Percentiles rank a stretch among this genome's conserved stretches.
Evolutionary conservation across 1,140 invertebrate species (phyloP).

Genomic region (Penaeus vannamei): DNA sequence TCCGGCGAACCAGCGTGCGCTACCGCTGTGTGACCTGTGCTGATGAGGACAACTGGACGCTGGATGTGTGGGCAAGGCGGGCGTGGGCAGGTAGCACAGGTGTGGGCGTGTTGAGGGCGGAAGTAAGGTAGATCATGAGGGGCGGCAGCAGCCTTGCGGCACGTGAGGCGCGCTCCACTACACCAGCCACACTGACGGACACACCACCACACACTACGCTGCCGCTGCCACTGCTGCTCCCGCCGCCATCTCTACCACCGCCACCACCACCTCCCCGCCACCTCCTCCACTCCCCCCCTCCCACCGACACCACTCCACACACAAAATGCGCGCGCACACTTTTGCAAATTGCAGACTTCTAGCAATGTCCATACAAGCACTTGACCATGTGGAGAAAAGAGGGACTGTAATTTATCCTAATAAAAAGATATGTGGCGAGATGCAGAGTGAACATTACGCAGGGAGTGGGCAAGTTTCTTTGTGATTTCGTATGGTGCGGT

Average conservation of each 20-base stretch:
- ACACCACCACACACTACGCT: conserved; percentile 25
- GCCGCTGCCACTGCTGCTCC: conserved; percentile 23
- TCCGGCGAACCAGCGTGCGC: background rate
- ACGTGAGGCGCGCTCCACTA: conserved; percentile 47
- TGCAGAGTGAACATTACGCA: too few species aligned
- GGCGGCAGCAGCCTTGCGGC: conserved; percentile 37
- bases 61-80: conserved; percentile 21
- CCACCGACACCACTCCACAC: conserved; percentile 3
- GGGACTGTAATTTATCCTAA: too few species aligned
- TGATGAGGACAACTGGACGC: background rate
- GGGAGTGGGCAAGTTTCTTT: too few species aligned
- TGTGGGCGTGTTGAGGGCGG: conserved; percentile 3
- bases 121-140: conserved; percentile 27
- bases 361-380: too few species aligned
- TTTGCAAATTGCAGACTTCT: too few species aligned
- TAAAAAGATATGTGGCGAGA: too few species aligned
- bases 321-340: background rate
- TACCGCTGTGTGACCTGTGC: too few species aligned
- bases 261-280: background rate
- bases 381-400: too few species aligned
- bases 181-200: conserved; percentile 56
- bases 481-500: too few species aligned
- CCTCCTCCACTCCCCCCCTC: background rate
- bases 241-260: conserved; percentile 23
- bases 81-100: background rate